Evolutionary conservation across 35 echinoderm and acorn worm species (phyloP).

Genomic region (Patiria miniata): DNA sequence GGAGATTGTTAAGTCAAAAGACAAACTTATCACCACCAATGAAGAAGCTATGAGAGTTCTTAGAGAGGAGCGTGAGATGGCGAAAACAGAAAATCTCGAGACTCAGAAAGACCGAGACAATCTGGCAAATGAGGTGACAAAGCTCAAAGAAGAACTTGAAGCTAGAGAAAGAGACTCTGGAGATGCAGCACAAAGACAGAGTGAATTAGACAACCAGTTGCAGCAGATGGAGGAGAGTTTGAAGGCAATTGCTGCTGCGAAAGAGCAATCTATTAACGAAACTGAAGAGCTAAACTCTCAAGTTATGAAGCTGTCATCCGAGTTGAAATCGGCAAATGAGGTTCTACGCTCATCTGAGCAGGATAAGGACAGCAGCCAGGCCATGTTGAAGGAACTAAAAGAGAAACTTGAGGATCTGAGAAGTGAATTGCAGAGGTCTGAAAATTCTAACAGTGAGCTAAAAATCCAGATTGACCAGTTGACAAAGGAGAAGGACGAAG

Average conservation of each 20-base stretch:
- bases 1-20: background rate
- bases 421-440: constrained; percentile 21
- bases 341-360: background rate
- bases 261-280: background rate
- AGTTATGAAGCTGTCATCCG: background rate
- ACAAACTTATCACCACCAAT: constrained; percentile 1
- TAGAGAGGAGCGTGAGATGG: constrained; percentile 11
- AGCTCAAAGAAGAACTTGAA: constrained; percentile 19
- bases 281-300: constrained; percentile 34
- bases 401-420: constrained; percentile 26
- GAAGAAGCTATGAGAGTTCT: background rate
- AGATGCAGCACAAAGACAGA: background rate
- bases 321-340: constrained; percentile 4
- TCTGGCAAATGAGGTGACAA: background rate
- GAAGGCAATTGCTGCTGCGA: constrained; percentile 21
- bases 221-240: background rate
- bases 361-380: constrained; percentile 21
- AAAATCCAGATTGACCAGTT: constrained; percentile 25
- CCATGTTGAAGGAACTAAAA: background rate
- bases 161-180: background rate
- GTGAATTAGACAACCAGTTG: constrained; percentile 3
- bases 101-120: constrained; percentile 24
- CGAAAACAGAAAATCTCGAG: background rate
- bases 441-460: constrained; percentile 19
- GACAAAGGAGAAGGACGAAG: constrained; percentile 34